Evolutionary conservation across 2,888 invertebrate species (phyloP).

Genomic region (Aquatica leii): DNA sequence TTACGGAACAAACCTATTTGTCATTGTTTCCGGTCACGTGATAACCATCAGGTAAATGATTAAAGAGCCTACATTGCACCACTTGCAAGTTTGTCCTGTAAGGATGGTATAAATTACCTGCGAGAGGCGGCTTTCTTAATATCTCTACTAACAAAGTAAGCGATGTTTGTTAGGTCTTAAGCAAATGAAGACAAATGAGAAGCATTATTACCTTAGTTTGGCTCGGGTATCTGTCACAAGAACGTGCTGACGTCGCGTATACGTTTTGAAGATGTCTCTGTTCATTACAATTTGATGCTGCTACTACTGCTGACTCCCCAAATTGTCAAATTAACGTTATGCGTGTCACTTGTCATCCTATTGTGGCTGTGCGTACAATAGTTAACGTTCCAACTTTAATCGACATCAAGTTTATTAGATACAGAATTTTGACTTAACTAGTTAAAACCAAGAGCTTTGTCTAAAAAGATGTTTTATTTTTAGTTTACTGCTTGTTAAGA

Average conservation of each 20-base stretch:
- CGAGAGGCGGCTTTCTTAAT: conserved; percentile 46
- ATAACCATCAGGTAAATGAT: conserved; percentile 25
- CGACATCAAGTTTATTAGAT: no score
- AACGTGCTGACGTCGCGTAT: conserved; percentile 49
- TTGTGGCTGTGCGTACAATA: conserved; percentile 36
- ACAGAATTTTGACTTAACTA: neutral
- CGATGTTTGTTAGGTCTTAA: conserved; percentile 53
- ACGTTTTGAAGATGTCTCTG: conserved; percentile 46
- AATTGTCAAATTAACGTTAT: conserved; percentile 52
- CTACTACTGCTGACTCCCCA: conserved; percentile 48
- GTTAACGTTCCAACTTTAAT: conserved; percentile 34
- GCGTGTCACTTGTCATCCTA: conserved; percentile 41
- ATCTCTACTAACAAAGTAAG: conserved; percentile 47
- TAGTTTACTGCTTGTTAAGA: no score
- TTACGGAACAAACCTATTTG: conserved; percentile 33
- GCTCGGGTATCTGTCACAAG: conserved; percentile 53
- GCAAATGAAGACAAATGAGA: conserved; percentile 61
- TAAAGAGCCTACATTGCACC: conserved; percentile 21
- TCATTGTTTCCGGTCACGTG: conserved; percentile 31
- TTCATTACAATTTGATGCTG: conserved; percentile 46
- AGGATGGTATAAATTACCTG: conserved; percentile 43
- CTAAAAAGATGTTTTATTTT: no score
- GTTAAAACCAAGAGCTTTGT: no score
- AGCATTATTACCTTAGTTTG: conserved; percentile 60
- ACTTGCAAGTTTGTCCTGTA: conserved; percentile 30